Percentiles rank a stretch among this genome's conserved stretches.
phyloP scores from a whole-genome alignment of 2,797 vertebrate species.

The Peromyscus nudipes region DNA sequence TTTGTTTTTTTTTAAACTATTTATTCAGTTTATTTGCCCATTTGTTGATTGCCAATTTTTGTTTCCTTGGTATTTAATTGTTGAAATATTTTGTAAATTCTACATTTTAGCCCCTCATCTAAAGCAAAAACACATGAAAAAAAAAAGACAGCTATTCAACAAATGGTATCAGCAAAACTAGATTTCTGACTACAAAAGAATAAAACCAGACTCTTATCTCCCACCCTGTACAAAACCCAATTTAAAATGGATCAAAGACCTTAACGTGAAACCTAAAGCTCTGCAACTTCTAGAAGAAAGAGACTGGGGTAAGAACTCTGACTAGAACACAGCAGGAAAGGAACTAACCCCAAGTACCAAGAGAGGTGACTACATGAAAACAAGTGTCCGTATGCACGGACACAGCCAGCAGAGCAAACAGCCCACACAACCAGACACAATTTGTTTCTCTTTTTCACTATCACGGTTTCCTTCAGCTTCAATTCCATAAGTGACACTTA shows the following conservation, averaged over 20 bases:
- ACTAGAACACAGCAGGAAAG: neutral
- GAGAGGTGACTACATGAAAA: neutral
- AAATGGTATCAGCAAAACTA: neutral
- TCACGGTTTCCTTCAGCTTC: neutral
- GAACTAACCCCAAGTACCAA: neutral
- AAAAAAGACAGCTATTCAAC: neutral
- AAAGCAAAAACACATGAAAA: neutral
- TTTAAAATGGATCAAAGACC: neutral
- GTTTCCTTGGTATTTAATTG: neutral
- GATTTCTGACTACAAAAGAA: neutral
- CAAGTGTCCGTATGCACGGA: neutral
- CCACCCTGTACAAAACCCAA: neutral
- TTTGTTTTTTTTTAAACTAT: neutral
- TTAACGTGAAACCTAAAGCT: neutral
- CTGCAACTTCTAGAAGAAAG: neutral
- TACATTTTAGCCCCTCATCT: neutral
- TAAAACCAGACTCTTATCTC: neutral
- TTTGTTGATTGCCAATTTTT: neutral
- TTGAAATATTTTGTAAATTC: neutral
- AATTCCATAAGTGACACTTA: slow-evolving; percentile 29
- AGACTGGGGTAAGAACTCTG: too few relatives aligned
- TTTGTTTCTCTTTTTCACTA: neutral
- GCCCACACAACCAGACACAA: neutral
- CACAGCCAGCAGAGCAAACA: too few relatives aligned
- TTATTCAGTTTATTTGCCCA: neutral